Base-by-base conservation (phyloP, 2,888 invertebrate genomes). In the Vesta saturnalis region DNA sequence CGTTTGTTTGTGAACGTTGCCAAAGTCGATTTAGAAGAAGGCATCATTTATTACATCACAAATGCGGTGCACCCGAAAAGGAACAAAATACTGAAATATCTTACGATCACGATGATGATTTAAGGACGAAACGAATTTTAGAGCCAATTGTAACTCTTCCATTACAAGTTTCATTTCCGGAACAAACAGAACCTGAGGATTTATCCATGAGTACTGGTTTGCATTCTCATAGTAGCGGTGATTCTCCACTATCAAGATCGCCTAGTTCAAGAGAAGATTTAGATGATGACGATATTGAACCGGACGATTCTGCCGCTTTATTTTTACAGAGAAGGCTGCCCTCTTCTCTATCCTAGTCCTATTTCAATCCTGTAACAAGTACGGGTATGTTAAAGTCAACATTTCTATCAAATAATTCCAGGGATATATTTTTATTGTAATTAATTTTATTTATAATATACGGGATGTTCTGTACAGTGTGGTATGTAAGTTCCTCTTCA, bases 161-260 rank as follows among this genome's bases (percentile, higher is more conserved):
- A 1, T 74, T 82, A 18, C 79, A 80, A 66, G 75, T 81, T 72
- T 30, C 80, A 5, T 81, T 89, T 56, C 94, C 95, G 15, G 94
- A 93, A 82, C 96, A 96, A 85, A 95, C 95, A 1, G 95, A 95
- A 83, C 96, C 96, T 5, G 95, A 96, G 82, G 96, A 96, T 82
- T 86, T 96, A 72, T 94, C 94, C 63, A 90, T 95, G 88, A 89
- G 87, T 55, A 86, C 86, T 3, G 86, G 86, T 0, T 78, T 85
- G 73, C 83, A 85, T 73, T 86, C 86, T 1, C 86, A 86, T 74
- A 85, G 85, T 75, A 86, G 85, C 68, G 85, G 84, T 0, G 83
- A 82, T 39, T 86, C 87, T 0, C 86, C 87, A 1, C 65, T 84
- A 66, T 85, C 85, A 16, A 83, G 82, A 30, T 84, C 85, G 1